Evolutionary conservation across 1,140 invertebrate species (phyloP), one percentile per base, ranked within the genome.

Genomic region (Caenorhabditis remanei): DNA sequence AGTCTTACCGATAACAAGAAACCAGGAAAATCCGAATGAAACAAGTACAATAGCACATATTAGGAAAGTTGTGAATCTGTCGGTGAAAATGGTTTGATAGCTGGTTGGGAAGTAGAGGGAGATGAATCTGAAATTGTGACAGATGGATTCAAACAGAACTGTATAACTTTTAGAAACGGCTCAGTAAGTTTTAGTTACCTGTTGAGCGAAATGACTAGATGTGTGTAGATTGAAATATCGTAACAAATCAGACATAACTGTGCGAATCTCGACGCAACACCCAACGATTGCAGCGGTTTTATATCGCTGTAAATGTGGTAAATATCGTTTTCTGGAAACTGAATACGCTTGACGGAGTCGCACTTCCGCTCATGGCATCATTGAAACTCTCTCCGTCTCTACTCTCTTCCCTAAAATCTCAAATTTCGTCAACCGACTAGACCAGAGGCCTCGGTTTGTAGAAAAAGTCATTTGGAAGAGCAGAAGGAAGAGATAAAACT

Each of bases 211-310:
- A 85, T 85, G 50, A 85, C 67, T 7, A 85, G 24, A 85, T 85
- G 85, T 13, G 85, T 85, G 85, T 85, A 85, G 50, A 85, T 71
- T 11, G 85, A 85, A 75, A 85, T 85, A 48, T 85, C 85, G 67
- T 85, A 85, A 48, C 85, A 85, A 48, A 85, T 85, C 24, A 85
- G 50, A 56, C 85, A 85, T 19, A 85, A 50, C 40, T 85, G 85
- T n/a, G 63, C 85, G 7, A 85, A 75, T 46, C 85, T 46, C 21
- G 85, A 32, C 7, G 85, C 85, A 11, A 85, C n/a, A 19, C 46
- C 43, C 50, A 85, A 48, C 5, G 43, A 16, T 85, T 85, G 85
- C 14, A 85, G n/a, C 13, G 58, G 67, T 40, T 53, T 71, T 13
- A 85, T 85, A 46, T 85, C 58, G 48, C 85, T 85, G 65, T 50